These are phyloP conservation scores for Danio albolineatus DNA, from an alignment of 2,797 vertebrate species.

Conservation along the genomic window DNA sequence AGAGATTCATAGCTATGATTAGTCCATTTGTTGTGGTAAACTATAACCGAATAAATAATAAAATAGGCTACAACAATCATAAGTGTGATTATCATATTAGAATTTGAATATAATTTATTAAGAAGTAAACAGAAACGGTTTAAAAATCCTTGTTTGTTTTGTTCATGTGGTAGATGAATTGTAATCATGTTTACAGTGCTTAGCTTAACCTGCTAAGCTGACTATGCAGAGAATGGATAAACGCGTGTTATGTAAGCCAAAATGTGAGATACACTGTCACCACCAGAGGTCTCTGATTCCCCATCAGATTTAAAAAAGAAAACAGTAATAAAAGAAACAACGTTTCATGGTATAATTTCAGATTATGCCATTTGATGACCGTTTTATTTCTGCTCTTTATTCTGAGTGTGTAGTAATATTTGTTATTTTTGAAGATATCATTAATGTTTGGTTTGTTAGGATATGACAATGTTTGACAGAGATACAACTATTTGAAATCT, in stretches of 20 bases:
- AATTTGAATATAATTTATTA: too few relatives aligned
- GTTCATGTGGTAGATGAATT: constrained; percentile 16
- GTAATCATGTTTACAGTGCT: constrained; percentile 24
- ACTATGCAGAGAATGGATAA: constrained; percentile 23
- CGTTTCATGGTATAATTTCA: not conserved
- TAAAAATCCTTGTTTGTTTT: constrained; percentile 19
- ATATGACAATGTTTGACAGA: too few relatives aligned
- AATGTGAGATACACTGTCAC: not conserved
- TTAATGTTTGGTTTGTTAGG: not conserved
- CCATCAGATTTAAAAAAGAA: not conserved
- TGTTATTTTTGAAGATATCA: not conserved
- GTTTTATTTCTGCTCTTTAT: too few relatives aligned
- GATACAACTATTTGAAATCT: too few relatives aligned
- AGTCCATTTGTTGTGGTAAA: not conserved
- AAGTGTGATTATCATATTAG: not conserved
- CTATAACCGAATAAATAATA: not conserved
- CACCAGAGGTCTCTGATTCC: constrained; percentile 51
- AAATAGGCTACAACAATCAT: not conserved
- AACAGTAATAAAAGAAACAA: not conserved
- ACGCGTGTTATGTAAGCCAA: constrained; percentile 48
- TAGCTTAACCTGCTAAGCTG: not conserved
- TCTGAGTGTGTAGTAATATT: not conserved
- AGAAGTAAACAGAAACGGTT: not conserved
- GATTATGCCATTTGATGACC: not conserved
- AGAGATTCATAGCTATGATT: constrained; percentile 13